Evolutionary conservation across 2,888 invertebrate species (phyloP).

Genomic region (Troglohyphantes excavatus): DNA sequence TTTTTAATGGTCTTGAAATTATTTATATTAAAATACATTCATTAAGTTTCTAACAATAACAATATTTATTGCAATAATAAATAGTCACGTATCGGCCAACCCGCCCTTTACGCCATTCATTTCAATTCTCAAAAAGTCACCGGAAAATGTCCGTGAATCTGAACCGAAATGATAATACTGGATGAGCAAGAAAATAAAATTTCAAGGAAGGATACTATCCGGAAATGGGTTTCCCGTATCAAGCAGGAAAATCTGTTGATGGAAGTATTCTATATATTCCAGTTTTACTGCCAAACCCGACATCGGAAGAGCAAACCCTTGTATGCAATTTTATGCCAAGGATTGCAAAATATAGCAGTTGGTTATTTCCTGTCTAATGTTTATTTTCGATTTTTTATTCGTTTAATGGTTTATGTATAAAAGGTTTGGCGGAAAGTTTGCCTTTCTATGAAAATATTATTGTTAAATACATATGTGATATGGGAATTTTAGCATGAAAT

Average conservation of each 20-base stretch:
- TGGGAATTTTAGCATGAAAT: no score
- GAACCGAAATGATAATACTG: conserved; percentile 25
- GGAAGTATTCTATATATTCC: conserved; percentile 19
- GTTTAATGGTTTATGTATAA: neutral
- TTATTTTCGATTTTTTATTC: neutral
- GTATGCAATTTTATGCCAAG: neutral
- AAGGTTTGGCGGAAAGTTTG: neutral
- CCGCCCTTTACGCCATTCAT: no score
- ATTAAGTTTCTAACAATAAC: no score
- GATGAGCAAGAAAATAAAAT: conserved; percentile 32
- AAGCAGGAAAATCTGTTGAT: conserved; percentile 41
- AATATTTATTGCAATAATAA: no score
- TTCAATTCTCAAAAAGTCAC: neutral
- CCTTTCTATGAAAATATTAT: no score
- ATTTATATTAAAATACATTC: no score
- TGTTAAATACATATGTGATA: no score
- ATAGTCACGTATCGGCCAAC: no score
- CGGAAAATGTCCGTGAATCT: neutral
- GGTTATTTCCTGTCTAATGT: conserved; percentile 13
- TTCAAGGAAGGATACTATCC: conserved; percentile 12
- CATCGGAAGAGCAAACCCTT: conserved; percentile 34
- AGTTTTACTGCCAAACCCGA: conserved; percentile 23
- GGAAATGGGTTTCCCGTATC: conserved; percentile 60
- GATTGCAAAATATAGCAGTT: no score
- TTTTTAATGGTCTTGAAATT: no score